Percentiles rank a stretch among this genome's conserved stretches.
phyloP scores from a whole-genome alignment of 2,797 vertebrate genomes.

The Peromyscus eremicus region DNA sequence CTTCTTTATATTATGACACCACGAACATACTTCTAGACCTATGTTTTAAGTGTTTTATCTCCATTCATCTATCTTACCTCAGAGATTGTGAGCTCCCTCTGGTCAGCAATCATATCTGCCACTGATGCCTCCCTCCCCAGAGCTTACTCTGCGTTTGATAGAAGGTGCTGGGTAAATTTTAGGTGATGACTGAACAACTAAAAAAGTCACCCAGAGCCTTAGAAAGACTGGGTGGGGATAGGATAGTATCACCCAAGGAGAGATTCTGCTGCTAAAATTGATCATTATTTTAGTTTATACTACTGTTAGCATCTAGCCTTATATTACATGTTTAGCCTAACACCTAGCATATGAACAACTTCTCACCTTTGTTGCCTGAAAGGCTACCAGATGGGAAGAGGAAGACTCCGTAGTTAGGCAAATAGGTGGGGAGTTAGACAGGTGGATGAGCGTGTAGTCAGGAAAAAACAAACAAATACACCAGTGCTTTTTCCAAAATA shows the following conservation, averaged over 20 bases:
- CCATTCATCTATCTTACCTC: neutral
- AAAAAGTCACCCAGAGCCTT: neutral
- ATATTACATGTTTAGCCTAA: neutral
- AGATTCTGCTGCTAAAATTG: neutral
- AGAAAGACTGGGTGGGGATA: neutral
- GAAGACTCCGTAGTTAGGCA: neutral
- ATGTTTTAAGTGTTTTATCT: neutral
- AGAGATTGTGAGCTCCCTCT: neutral
- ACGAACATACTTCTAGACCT: neutral
- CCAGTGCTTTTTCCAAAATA: neutral
- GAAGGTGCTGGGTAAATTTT: neutral
- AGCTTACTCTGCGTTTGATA: neutral
- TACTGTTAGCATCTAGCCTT: neutral
- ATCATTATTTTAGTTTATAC: constrained; percentile 1
- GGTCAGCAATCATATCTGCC: neutral
- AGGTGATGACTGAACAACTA: neutral
- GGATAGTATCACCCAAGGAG: neutral
- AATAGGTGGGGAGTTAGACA: neutral
- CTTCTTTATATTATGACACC: neutral
- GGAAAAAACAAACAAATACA: neutral
- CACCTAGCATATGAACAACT: neutral
- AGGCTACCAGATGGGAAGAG: neutral
- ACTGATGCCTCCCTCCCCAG: neutral
- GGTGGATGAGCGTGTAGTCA: neutral
- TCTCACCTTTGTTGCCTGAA: neutral